Evolutionary conservation across 2,113 vertebrate species (phyloP), one percentile per base, ranked within the genome.

Genomic region (Rhinichthys klamathensis): DNA sequence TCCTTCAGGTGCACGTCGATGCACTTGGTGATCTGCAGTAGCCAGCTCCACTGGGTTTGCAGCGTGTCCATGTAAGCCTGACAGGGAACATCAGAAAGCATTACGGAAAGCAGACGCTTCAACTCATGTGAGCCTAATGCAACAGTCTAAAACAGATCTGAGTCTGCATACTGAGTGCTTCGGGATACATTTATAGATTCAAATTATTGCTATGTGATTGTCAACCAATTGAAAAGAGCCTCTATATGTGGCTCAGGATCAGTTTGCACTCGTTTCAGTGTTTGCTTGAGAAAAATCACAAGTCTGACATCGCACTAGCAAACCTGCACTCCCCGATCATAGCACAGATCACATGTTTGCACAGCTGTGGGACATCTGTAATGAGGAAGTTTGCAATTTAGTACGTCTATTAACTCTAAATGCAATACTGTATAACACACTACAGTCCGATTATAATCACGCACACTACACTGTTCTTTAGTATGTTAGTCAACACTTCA

Each of bases 31-130:
- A 99, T 99, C 92, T 99, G 97, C 80, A 99, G 96, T 79, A 99
- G 96, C 98, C 98, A 99, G 84, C 98, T 99, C 98, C 98, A 99
- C 90, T 99, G 98, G 44, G 97, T 99, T 92, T 99, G 98, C 10
- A 99, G 92, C 0, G 97, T 99, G 84, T 99, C 98, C 97, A 99
- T 98, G 85, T 99, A 99, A 0, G 98, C 98, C 98, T 95, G 91
- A 78, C 9, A 1, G 4, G 3, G 3, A 35, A 23, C 12, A 75
- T 15, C n/a, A 46, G 13, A 46, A 25, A 12, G 32, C 4, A 5
- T 44, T 15, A 4, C 44, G 10, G 44, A 76, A 32, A 51, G 6
- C 1, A 58, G 21, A 8, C 23, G 7, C 21, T 51, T 51, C 13
- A 51, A 15, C 49, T 46, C 3, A 46, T 0, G 44, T 46, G 3